Evolutionary conservation across 2,113 vertebrate species (phyloP).

Genomic region (Abramis brama): DNA sequence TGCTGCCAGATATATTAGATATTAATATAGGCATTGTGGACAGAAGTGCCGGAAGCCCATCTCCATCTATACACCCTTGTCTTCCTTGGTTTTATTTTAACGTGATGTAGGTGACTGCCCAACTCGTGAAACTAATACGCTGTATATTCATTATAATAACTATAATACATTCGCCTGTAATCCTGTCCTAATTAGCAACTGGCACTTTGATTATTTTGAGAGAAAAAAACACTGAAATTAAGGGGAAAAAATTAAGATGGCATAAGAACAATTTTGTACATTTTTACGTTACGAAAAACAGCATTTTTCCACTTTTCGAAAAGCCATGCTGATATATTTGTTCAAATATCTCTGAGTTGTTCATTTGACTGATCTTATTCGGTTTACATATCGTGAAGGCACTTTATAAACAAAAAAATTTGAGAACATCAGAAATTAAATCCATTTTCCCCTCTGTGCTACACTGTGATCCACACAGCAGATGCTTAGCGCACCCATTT

Average conservation of each 20-base stretch:
- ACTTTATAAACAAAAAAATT: constrained; percentile 80
- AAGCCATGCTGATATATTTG: constrained; percentile 48
- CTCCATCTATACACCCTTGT: neutral
- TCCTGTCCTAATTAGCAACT: constrained; percentile 25
- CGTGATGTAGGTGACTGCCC: neutral
- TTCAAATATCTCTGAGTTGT: constrained; percentile 47
- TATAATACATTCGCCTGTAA: neutral
- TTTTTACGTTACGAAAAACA: constrained; percentile 77
- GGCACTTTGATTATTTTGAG: constrained; percentile 31
- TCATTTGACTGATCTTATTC: constrained; percentile 52
- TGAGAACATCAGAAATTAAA: constrained; percentile 43
- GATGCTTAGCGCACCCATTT: constrained; percentile 33
- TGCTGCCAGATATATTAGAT: neutral
- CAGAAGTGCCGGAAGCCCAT: neutral
- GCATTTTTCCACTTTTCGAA: constrained; percentile 61
- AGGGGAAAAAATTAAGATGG: constrained; percentile 63
- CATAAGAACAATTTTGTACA: constrained; percentile 62
- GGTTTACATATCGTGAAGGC: constrained; percentile 83
- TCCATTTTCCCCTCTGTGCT: constrained; percentile 50
- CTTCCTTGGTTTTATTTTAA: neutral
- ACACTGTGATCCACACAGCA: constrained; percentile 73
- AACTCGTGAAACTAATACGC: neutral
- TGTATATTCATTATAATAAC: constrained; percentile 4
- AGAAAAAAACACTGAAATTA: constrained; percentile 63
- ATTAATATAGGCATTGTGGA: neutral